Conservation (phyloP, 2,797 vertebrate species). For the Sarcophilus harrisii region DNA sequence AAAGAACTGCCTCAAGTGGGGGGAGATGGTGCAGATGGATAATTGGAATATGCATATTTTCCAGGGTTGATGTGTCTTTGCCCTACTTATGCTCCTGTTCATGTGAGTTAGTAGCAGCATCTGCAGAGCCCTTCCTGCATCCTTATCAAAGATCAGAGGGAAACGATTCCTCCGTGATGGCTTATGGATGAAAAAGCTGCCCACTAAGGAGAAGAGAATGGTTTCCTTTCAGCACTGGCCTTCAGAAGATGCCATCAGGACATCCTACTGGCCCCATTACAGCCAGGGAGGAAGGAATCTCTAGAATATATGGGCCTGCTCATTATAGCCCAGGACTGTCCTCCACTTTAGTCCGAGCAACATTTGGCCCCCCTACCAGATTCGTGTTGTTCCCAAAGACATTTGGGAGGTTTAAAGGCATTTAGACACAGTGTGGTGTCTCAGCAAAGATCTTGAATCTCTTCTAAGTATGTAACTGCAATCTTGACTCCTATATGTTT, state of each 20-base stretch:
- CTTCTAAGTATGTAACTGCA: background rate
- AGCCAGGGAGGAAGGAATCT: slow-evolving; percentile 34
- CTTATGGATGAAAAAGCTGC: slow-evolving; percentile 66
- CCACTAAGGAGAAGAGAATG: slow-evolving; percentile 1
- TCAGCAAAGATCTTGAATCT: background rate
- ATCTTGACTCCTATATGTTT: slow-evolving; percentile 42
- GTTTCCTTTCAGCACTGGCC: slow-evolving; percentile 31
- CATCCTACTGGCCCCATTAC: slow-evolving; percentile 39
- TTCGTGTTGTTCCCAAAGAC: slow-evolving; percentile 42
- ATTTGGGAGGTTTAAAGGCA: background rate
- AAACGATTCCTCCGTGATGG: slow-evolving; percentile 62
- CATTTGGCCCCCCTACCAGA: slow-evolving; percentile 27
- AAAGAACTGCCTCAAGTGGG: slow-evolving; percentile 73
- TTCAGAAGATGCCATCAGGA: slow-evolving; percentile 56
- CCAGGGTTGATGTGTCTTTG: slow-evolving; percentile 63
- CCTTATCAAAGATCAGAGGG: slow-evolving; percentile 41
- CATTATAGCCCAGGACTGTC: slow-evolving; percentile 8
- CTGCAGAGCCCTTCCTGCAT: slow-evolving; percentile 52
- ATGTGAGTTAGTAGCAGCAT: slow-evolving; percentile 61
- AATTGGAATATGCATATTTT: slow-evolving; percentile 79
- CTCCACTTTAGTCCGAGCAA: slow-evolving; percentile 22
- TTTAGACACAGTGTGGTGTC: background rate
- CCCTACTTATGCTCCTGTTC: slow-evolving; percentile 71
- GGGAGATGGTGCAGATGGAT: slow-evolving; percentile 66
- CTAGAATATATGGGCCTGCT: slow-evolving; percentile 51